Evolutionary conservation across 2,113 vertebrate species (phyloP).

Genomic region (Telmatochromis sp.): DNA sequence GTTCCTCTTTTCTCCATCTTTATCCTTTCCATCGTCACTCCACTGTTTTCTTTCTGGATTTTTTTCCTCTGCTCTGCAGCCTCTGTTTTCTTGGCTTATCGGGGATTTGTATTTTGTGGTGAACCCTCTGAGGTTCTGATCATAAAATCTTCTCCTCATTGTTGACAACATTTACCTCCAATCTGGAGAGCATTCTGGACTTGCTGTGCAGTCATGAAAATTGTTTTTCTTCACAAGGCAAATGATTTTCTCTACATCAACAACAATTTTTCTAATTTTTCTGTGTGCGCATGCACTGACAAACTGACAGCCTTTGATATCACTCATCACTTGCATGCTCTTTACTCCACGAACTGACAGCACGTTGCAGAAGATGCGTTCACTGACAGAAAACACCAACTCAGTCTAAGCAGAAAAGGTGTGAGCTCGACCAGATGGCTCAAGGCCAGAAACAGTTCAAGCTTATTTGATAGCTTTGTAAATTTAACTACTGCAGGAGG

Average conservation of each 20-base stretch:
- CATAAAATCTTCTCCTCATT: background rate
- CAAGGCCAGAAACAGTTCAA: background rate
- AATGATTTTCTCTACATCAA: background rate
- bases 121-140: background rate
- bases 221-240: background rate
- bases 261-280: background rate
- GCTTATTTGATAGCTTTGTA: background rate
- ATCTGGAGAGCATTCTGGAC: background rate
- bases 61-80: background rate
- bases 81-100: background rate
- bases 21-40: background rate
- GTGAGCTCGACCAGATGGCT: background rate
- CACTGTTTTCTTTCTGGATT: background rate
- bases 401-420: background rate
- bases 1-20: background rate
- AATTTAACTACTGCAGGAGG: background rate
- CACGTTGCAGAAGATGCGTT: background rate
- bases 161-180: background rate
- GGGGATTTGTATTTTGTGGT: background rate
- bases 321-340: background rate
- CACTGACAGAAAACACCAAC: background rate
- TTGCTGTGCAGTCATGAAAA: background rate
- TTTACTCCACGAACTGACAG: background rate
- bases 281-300: background rate
- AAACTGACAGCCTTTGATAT: background rate